Evolutionary conservation across 37 sponge, comb jelly and placozoan genomes (phyloP).

Genomic region (Beroe forskalii): DNA sequence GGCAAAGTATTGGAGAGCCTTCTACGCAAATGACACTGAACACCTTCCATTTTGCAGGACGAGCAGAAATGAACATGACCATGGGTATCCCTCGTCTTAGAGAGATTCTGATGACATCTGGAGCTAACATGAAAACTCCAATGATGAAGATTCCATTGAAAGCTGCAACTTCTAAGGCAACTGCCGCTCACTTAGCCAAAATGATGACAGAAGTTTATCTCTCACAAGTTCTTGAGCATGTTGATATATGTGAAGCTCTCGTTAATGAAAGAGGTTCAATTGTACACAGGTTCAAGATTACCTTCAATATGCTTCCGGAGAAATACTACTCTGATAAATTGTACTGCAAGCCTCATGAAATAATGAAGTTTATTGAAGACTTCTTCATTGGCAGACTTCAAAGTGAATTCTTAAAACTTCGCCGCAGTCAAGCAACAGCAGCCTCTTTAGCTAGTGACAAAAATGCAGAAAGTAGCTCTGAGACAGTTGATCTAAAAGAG

Average conservation of each 20-base stretch:
- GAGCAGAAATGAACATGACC: slow-evolving; percentile 98
- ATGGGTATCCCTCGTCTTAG: slow-evolving; percentile 96
- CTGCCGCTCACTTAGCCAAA: slow-evolving; percentile 47
- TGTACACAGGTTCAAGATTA: background rate
- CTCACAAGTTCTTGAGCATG: slow-evolving; percentile 83
- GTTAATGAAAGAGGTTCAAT: slow-evolving; percentile 54
- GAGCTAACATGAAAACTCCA: slow-evolving; percentile 89
- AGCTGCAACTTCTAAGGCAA: background rate
- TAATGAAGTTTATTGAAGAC: background rate
- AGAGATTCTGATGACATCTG: slow-evolving; percentile 93
- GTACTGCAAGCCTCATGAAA: background rate
- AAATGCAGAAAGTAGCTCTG: background rate
- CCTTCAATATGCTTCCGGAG: background rate
- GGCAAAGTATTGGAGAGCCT: slow-evolving; percentile 96
- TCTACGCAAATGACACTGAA: slow-evolving; percentile 99
- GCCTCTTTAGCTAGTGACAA: background rate
- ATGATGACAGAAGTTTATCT: slow-evolving; percentile 76
- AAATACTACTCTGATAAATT: background rate
- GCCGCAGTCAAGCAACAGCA: background rate
- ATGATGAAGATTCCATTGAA: slow-evolving; percentile 82
- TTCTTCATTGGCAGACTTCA: slow-evolving; percentile 17
- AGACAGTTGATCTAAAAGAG: background rate
- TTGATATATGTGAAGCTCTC: slow-evolving; percentile 81
- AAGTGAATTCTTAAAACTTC: slow-evolving; percentile 4
- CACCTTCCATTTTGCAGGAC: slow-evolving; percentile 98